Conservation (phyloP, 2,888 invertebrate species). For the Nemotelus pantherinus region DNA sequence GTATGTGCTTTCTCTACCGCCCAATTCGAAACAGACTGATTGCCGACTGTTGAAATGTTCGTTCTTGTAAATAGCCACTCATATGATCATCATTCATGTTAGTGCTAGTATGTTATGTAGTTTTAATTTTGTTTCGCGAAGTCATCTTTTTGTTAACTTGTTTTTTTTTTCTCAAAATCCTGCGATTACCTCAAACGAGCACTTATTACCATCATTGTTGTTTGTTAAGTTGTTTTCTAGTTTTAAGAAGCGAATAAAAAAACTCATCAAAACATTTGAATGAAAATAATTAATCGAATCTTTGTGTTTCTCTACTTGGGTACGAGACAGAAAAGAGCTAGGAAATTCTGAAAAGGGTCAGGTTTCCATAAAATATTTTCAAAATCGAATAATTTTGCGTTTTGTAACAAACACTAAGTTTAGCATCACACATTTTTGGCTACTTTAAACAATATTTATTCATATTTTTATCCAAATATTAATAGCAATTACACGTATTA, state of each 20-base stretch:
- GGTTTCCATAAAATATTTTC: too few species aligned
- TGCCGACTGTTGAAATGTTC: not conserved
- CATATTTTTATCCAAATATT: too few species aligned
- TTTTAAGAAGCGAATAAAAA: constrained; percentile 5
- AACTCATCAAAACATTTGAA: too few species aligned
- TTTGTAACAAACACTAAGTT: too few species aligned
- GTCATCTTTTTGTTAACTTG: constrained; percentile 18
- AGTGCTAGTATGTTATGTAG: constrained; percentile 30
- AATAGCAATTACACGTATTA: too few species aligned
- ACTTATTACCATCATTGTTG: constrained; percentile 17
- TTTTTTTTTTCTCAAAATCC: not conserved
- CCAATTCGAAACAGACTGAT: not conserved
- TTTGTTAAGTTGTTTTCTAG: constrained; percentile 39
- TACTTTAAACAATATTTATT: too few species aligned
- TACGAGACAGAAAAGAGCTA: too few species aligned
- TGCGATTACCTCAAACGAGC: constrained; percentile 31
- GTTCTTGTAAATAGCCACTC: constrained; percentile 34
- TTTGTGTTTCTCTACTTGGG: too few species aligned
- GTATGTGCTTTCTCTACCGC: not conserved
- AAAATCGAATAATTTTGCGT: too few species aligned
- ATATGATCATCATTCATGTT: constrained; percentile 27
- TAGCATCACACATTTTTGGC: too few species aligned
- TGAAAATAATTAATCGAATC: too few species aligned
- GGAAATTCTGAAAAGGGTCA: too few species aligned
- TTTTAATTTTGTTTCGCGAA: constrained; percentile 6